Percentiles rank a stretch among this genome's conserved stretches.
These are phyloP conservation scores for Myrmecophaga tridactyla DNA, from an alignment of 2,113 vertebrate species.

Conservation along the genomic window DNA sequence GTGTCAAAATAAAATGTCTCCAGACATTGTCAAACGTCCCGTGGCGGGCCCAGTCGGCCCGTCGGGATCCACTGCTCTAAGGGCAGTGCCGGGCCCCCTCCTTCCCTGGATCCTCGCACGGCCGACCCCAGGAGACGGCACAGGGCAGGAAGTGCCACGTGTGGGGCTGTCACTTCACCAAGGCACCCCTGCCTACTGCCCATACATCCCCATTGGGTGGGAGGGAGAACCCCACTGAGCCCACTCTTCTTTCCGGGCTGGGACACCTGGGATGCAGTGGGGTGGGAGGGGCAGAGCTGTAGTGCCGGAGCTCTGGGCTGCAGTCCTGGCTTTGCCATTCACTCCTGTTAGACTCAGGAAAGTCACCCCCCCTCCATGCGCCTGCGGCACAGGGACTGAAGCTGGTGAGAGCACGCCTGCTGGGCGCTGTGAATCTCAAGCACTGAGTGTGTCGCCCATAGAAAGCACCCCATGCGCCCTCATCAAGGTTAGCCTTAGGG, in stretches of 20 bases:
- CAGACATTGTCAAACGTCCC: no score
- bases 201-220: neutral
- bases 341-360: neutral
- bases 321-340: fast-evolving
- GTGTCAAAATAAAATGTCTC: neutral
- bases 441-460: neutral
- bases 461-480: fast-evolving
- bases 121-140: neutral
- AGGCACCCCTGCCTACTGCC: neutral
- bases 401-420: fast-evolving
- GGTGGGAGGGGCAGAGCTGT: fast-evolving
- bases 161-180: neutral
- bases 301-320: neutral
- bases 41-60: neutral
- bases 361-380: neutral
- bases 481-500: neutral
- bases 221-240: fast-evolving
- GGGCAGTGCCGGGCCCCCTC: neutral
- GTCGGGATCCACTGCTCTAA: neutral
- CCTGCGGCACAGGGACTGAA: fast-evolving
- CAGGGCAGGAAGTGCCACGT: neutral
- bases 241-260: neutral
- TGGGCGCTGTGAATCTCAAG: neutral
- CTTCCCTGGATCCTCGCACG: neutral
- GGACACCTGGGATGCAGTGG: fast-evolving